Conservation (phyloP, 2,797 vertebrate species). For the Microctenopoma lineatum region DNA sequence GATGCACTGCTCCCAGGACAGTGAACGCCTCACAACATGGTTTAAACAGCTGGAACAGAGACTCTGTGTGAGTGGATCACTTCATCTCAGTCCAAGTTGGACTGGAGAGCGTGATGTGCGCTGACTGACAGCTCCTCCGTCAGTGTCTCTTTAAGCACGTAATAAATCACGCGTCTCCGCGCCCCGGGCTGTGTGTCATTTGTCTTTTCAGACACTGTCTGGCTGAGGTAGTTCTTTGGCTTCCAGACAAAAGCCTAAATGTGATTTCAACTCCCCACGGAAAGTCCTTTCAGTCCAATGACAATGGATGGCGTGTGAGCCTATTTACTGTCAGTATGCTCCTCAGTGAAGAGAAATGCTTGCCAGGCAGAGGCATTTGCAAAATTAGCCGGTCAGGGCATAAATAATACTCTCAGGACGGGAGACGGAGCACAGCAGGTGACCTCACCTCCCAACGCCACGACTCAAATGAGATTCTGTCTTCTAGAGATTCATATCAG, state of each 20-base stretch:
- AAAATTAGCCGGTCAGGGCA: constrained; percentile 49
- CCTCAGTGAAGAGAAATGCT: constrained; percentile 20
- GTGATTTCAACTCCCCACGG: constrained; percentile 19
- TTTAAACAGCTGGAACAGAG: no score
- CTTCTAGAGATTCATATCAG: constrained; percentile 50
- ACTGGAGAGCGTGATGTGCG: background rate
- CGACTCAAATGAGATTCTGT: constrained; percentile 46
- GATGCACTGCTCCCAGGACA: constrained; percentile 2
- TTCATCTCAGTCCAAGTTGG: no score
- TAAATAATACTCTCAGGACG: constrained; percentile 45
- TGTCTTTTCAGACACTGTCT: constrained; percentile 30
- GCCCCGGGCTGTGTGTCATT: constrained; percentile 4
- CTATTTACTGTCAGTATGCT: constrained; percentile 24
- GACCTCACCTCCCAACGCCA: constrained; percentile 38
- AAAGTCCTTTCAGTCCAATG: constrained; percentile 28
- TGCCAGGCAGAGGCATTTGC: constrained; percentile 42
- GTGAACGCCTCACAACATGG: no score
- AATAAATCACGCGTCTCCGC: constrained; percentile 21
- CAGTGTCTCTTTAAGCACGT: background rate
- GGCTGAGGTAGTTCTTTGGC: constrained; percentile 14
- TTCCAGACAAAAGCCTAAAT: constrained; percentile 21
- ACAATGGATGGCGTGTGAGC: constrained; percentile 23
- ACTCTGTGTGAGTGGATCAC: no score
- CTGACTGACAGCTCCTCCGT: background rate
- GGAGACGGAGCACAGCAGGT: constrained; percentile 9